These are phyloP conservation scores for Chironex yamaguchii DNA, from an alignment of 30 jellyfish, hydroid and myxozoan species.

Conservation along the genomic window DNA sequence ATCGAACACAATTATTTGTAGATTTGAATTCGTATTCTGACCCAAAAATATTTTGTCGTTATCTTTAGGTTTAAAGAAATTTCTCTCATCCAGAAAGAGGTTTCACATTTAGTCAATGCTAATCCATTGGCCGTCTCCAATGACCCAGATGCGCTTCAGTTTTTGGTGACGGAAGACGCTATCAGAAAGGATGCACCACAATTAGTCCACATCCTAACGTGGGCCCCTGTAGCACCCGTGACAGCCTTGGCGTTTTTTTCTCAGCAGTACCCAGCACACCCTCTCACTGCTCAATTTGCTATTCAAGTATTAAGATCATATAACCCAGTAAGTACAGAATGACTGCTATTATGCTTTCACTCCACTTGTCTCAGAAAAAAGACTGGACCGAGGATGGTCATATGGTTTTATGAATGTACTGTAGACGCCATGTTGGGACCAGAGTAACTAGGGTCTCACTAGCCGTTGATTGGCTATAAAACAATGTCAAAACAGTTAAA, in stretches of 20 bases:
- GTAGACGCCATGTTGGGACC: too few species aligned
- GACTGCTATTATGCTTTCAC: too few species aligned
- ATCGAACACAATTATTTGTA: too few species aligned
- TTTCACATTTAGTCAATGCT: slow-evolving; percentile 82
- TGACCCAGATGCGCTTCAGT: slow-evolving; percentile 92
- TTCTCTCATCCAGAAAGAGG: slow-evolving; percentile 66
- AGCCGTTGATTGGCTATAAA: too few species aligned
- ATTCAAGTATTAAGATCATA: slow-evolving; percentile 90
- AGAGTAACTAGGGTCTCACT: too few species aligned
- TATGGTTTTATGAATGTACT: too few species aligned
- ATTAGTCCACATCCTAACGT: slow-evolving; percentile 77
- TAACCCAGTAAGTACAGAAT: slow-evolving; percentile 77
- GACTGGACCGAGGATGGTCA: too few species aligned
- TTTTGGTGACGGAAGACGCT: slow-evolving; percentile 75
- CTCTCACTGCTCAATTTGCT: slow-evolving; percentile 96
- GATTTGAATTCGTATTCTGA: too few species aligned
- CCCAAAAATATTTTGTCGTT: too few species aligned
- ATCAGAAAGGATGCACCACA: slow-evolving; percentile 65
- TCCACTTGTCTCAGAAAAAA: too few species aligned
- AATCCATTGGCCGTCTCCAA: slow-evolving; percentile 84
- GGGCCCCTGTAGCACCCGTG: slow-evolving; percentile 96
- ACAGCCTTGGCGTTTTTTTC: slow-evolving; percentile 96
- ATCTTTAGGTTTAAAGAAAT: slow-evolving; percentile 89
- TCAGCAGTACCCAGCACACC: slow-evolving; percentile 87
- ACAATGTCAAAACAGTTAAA: too few species aligned